A percentile compares a stretch with the other conserved stretches of the same genome.
phyloP scores from a whole-genome alignment of 1,140 invertebrate species.

The Lordiphosa mommai region DNA sequence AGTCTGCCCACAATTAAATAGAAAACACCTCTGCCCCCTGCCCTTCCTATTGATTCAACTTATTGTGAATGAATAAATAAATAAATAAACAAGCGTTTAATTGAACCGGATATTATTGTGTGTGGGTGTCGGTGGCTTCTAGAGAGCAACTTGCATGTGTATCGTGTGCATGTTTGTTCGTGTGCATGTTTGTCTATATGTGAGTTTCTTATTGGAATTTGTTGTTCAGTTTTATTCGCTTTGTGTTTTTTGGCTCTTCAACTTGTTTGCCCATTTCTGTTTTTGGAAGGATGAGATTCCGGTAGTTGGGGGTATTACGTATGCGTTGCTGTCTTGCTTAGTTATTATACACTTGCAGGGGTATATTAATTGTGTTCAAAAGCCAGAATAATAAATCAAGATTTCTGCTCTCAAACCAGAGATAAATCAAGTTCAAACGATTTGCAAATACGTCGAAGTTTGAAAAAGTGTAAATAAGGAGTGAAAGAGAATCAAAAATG shows the following conservation, averaged over 20 bases:
- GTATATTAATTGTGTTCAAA: no score
- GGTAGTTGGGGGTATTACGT: no score
- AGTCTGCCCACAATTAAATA: constrained; percentile 49
- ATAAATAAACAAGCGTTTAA: constrained; percentile 77
- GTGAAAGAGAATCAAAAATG: no score
- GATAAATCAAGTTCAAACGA: no score
- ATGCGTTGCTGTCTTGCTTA: no score
- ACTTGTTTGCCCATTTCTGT: constrained; percentile 37
- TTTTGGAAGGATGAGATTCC: neutral
- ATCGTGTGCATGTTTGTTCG: constrained; percentile 1
- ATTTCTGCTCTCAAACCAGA: no score
- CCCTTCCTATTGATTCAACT: constrained; percentile 4
- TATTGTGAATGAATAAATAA: constrained; percentile 53
- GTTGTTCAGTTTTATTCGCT: constrained; percentile 49
- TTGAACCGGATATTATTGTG: constrained; percentile 76
- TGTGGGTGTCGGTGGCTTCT: constrained; percentile 51
- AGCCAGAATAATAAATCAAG: no score
- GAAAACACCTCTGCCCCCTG: constrained; percentile 16
- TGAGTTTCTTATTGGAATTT: constrained; percentile 60
- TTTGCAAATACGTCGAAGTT: no score
- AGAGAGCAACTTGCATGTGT: constrained; percentile 13
- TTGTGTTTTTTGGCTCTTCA: constrained; percentile 41
- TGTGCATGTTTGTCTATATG: constrained; percentile 6
- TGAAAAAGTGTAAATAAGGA: no score
- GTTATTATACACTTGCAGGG: no score